Evolutionary conservation across 1,140 invertebrate species (phyloP), one percentile per base, ranked within the genome.

Genomic region (Paracyclopina nana): DNA sequence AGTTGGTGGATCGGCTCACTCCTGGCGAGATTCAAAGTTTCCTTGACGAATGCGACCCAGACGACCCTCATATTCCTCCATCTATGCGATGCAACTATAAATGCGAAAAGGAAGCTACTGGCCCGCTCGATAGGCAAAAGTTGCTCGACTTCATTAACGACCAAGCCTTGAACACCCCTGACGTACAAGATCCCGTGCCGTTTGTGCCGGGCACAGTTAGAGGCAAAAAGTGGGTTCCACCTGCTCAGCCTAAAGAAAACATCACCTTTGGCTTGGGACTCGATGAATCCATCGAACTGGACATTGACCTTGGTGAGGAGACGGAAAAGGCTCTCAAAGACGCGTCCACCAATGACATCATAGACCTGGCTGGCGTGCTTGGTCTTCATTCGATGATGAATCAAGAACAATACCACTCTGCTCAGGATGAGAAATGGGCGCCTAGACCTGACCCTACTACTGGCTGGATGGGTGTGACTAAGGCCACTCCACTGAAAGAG

Each of bases 351-450:
- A 87, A 95, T 67, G 92, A 98, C 73, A 81, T 98, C 54, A 95
- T 98, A 57, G 94, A 98, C 72, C 73, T 98, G 60, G 94, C 94
- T 60, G 87, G 87, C 86, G 92, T 95, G 66, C 73, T 96, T 54
- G 92, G 92, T 59, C 92, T 98, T 70, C 92, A 97, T 68, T 95
- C 91, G 46, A 94, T 98, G 83, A 83, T 98, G 78, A 97, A 96
- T 68, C 94, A 98, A 72, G 90, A 94, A 63, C 92, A 98, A 66
- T 98, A 94, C 67, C 87, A 97, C 67, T 88, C 90, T 48, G 92
- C 90, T 34, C 65, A 90, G 43, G 63, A 84, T 50, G 88, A 88
- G 67, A 87, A 86, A 66, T 82, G 81, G n/a, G 82, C 87, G 63
- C 80, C 80, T 22, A 46, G 28, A 42, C 9, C 50, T 12, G 50